These are phyloP conservation scores for Eolophus roseicapilla DNA, from an alignment of 2,113 vertebrate species.

Conservation along the genomic window DNA sequence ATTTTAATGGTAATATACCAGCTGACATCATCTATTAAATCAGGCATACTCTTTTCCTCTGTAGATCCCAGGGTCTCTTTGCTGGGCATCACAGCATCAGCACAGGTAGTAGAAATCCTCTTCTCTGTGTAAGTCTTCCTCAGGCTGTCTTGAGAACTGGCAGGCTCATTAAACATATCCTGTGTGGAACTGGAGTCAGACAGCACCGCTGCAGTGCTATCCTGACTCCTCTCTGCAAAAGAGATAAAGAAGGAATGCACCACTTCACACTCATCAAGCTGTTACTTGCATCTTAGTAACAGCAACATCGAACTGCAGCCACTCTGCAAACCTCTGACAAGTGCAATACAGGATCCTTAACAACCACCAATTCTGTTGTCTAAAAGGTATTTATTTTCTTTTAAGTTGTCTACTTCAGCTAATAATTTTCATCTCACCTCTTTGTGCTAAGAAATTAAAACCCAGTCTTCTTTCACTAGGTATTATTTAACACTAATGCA, in stretches of 20 bases:
- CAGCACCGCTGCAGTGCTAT: conserved; percentile 89
- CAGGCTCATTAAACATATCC: conserved; percentile 90
- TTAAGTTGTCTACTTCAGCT: background rate
- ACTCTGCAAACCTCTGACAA: background rate
- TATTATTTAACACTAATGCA: background rate
- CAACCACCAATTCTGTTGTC: background rate
- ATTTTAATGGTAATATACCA: background rate
- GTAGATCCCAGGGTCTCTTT: conserved; percentile 77
- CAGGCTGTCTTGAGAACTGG: conserved; percentile 87
- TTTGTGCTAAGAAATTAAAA: background rate
- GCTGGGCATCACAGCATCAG: conserved; percentile 50
- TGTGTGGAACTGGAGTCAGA: conserved; percentile 97
- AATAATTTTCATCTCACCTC: background rate
- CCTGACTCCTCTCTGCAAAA: conserved; percentile 92
- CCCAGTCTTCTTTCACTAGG: background rate
- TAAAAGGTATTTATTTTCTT: background rate
- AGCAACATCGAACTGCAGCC: background rate
- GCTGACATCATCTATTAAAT: background rate
- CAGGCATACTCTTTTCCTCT: conserved; percentile 82
- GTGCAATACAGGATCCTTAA: background rate
- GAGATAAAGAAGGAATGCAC: conserved; percentile 29
- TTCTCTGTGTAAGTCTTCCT: conserved; percentile 84
- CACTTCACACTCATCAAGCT: background rate
- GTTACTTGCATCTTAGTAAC: background rate
- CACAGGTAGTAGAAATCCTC: conserved; percentile 69